Evolutionary conservation across 2,113 vertebrate genomes (phyloP), one percentile per base, ranked within the genome.

Genomic region (Limanda limanda): DNA sequence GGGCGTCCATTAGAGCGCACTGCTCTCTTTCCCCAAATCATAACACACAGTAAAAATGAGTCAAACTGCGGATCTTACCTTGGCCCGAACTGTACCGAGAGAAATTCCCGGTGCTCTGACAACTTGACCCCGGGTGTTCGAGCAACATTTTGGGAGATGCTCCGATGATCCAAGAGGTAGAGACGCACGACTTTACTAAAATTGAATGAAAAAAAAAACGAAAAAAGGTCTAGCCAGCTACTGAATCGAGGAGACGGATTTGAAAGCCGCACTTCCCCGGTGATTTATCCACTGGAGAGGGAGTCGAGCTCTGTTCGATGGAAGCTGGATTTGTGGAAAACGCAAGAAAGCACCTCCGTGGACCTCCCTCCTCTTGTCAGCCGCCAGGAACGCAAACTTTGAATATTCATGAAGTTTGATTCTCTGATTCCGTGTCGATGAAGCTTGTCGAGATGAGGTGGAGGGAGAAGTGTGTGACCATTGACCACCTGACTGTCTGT

Each of bases 121-220:
- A 95, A 71, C 94, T 95, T 73, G 94, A 93, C 76, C 94, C 94
- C 76, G 95, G 93, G 86, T 95, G 94, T 76, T 95, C 94, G 9
- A 95, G 94, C 92, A 95, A 83, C 94, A 95, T 95, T 59, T 67
- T 61, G 88, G 81, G 67, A 74, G 66, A 74, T 40, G 60, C 27
- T 40, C 35, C 65, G 42, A 45, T 27, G 52, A 1, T 83, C 74
- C 37, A 76, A 62, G 20, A 23, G 60, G 48, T 1, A 23, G 74
- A 51, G 6, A 73, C 18, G 3, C 64, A 58, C 58, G 25, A 20
- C 40, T 62, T 69, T 20, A 10, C 9, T 37, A 10, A 15, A 9
- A 54, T 10, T 54, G 0, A n/a, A 17, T 51, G 40, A 21, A n/a
- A n/a, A 52, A 21, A n/a, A 10, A 52, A 52, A n/a, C n/a, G n/a